Evolutionary conservation across 2,888 invertebrate species (phyloP).

Genomic region (Gonocerus acuteangulatus): DNA sequence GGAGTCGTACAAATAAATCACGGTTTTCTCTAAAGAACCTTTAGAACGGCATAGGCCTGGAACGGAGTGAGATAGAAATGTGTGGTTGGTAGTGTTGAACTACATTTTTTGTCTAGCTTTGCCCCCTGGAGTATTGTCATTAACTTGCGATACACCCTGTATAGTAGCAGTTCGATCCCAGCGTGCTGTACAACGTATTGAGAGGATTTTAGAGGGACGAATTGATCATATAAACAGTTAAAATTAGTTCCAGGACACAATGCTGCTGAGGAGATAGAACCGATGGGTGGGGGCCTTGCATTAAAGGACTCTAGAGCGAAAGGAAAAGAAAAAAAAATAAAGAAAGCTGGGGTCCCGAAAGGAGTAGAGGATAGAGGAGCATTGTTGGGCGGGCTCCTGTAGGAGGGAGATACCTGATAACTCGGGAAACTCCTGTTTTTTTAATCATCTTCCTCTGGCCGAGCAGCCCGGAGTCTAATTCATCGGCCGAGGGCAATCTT

Average conservation of each 20-base stretch:
- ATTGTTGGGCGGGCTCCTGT: conserved; percentile 15
- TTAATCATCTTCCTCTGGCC: conserved; percentile 19
- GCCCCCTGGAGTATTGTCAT: too few relatives aligned
- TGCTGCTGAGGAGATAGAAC: neutral
- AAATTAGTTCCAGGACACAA: conserved; percentile 3
- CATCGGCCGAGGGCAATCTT: conserved; percentile 9
- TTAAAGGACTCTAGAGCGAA: conserved; percentile 2
- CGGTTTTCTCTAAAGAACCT: too few relatives aligned
- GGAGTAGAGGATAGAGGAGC: conserved; percentile 15
- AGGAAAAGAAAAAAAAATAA: conserved; percentile 10
- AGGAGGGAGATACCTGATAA: conserved; percentile 14
- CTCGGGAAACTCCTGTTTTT: conserved; percentile 15
- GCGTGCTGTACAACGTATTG: too few relatives aligned
- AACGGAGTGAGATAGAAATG: too few relatives aligned
- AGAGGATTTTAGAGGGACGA: too few relatives aligned
- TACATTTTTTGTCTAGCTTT: too few relatives aligned
- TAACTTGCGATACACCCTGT: too few relatives aligned
- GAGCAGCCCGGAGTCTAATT: conserved; percentile 5
- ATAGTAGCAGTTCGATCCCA: too few relatives aligned
- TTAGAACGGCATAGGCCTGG: too few relatives aligned
- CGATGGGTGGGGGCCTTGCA: neutral
- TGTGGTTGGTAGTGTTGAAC: too few relatives aligned
- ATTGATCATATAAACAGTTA: conserved; percentile 4
- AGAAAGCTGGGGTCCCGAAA: neutral
- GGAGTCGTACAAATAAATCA: too few relatives aligned